Base-by-base conservation (phyloP, 2,113 vertebrate genomes). In the Pseudopodoces humilis region DNA sequence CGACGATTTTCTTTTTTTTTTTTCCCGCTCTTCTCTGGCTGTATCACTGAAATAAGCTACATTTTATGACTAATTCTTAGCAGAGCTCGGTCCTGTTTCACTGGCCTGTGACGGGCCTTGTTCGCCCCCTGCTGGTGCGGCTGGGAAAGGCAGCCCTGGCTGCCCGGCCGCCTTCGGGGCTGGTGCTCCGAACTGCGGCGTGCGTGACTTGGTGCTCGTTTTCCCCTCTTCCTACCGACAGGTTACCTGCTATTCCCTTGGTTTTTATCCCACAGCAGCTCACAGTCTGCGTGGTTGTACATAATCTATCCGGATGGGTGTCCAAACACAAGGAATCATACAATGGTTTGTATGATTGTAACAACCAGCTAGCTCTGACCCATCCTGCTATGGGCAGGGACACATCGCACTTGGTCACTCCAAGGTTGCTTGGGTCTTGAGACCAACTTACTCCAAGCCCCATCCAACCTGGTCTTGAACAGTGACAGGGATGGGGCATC, bases 71-170 rank as follows among this genome's bases (percentile, higher is more conserved):
- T 55, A 53, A 70, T 30, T 70, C 50, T 55, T 23, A 33, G 8
- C 13, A 46, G 25, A 91, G 52, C 65, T 35, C 17, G 23, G 15
- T n/a, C n/a, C 3, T 0, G 0, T 15, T 8, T 24, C 39, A 12
- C 39, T 39, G 39, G 39, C 39, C 37, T 88, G 5, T 11, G 69
- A 14, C 55, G 96, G 83, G 49, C 52, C 97, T 94, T 18, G 92
- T 16, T n/a, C 93, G 53, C 97, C 96, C 97, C 65, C 97, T 88
- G 74, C 93, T 88, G 97, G 96, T 15, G 1, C 1, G 10, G 3
- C 9, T 2, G 10, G n/a, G 44, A 62, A 64, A 24, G 27, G 70
- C 84, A 33, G 67, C 28, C 13, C 13, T 2, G 24, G 30, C 56
- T 8, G 3, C 6, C 16, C 28, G 19, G 8, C 18, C 7, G 39